Conservation (phyloP, 2,113 vertebrate species). For the Carettochelys insculpta region DNA sequence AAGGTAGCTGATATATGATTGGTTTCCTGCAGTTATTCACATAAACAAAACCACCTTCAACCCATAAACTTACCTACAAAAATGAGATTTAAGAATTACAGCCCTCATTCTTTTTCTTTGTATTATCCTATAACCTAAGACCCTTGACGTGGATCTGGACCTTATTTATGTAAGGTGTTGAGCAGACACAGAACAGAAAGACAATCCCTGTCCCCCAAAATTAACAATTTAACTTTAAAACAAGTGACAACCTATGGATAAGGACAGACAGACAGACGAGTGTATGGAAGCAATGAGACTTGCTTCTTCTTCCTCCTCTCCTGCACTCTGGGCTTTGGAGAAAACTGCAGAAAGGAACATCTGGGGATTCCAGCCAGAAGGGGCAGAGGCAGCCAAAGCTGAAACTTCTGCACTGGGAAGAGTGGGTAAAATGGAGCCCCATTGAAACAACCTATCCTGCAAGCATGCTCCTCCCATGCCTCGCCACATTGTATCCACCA, state of each 20-base stretch:
- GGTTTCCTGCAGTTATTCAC: constrained; percentile 35
- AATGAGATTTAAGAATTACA: constrained; percentile 2
- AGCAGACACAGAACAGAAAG: background rate
- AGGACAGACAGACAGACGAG: background rate
- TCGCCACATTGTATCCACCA: too few species aligned
- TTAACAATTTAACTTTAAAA: background rate
- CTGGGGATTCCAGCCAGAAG: background rate
- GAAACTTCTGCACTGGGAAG: too few species aligned
- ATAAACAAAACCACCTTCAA: constrained; percentile 24
- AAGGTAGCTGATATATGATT: constrained; percentile 14
- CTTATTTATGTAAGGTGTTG: background rate
- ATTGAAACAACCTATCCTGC: too few species aligned
- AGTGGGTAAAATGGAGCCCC: too few species aligned
- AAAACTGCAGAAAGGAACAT: background rate
- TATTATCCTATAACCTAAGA: background rate
- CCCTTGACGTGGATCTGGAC: background rate
- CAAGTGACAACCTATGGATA: background rate
- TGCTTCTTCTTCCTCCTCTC: background rate
- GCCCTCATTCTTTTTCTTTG: background rate
- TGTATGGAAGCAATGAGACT: background rate
- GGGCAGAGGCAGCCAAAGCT: background rate
- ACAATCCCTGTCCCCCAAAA: background rate
- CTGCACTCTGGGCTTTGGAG: background rate
- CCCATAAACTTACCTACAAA: background rate
- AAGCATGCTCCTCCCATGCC: too few species aligned